Evolutionary conservation across 2,797 vertebrate species (phyloP).

Genomic region (Alosa sapidissima): DNA sequence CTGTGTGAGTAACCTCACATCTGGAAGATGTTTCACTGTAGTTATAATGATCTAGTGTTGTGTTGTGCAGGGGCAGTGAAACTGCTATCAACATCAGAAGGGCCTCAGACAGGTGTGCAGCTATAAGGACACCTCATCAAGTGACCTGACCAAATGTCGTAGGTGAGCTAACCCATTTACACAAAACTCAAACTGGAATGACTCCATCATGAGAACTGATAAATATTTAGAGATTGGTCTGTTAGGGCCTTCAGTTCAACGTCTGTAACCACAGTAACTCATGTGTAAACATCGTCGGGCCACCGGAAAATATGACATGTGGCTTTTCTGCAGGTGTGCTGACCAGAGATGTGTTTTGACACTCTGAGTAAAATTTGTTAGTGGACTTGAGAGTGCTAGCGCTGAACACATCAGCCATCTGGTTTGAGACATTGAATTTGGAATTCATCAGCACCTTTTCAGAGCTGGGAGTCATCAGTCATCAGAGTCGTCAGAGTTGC

Average conservation of each 20-base stretch:
- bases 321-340: not conserved
- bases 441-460: not conserved
- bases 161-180: conserved; percentile 12
- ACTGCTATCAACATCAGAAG: not conserved
- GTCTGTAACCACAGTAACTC: not conserved
- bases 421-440: not conserved
- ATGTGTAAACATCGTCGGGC: not conserved
- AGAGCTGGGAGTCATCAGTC: not conserved
- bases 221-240: conserved; percentile 15
- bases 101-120: not conserved
- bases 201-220: not conserved
- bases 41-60: not conserved
- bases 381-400: not conserved
- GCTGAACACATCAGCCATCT: conserved; percentile 11
- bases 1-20: not conserved
- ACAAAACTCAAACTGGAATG: not conserved
- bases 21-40: conserved; percentile 1
- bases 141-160: not conserved
- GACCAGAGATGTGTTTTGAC: not conserved
- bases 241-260: not conserved
- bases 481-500: too few relatives aligned
- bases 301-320: not conserved
- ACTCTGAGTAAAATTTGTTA: not conserved
- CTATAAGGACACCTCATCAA: not conserved
- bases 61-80: not conserved